Base-by-base conservation (phyloP, 2,113 vertebrate species). In the Erythrocercus mccallii region DNA sequence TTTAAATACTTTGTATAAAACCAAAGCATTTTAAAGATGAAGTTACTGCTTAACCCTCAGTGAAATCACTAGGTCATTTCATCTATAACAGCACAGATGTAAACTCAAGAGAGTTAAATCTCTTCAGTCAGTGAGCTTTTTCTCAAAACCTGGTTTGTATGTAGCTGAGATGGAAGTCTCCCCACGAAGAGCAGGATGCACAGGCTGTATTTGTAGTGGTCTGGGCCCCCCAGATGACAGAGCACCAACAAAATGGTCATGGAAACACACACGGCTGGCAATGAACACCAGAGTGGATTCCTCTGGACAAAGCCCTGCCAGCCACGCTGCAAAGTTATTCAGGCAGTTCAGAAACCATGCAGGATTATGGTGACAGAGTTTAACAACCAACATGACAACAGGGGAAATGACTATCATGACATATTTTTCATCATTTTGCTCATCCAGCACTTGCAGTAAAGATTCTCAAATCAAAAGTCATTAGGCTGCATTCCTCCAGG, bases 201-300 rank as follows among this genome's bases (percentile, higher is more conserved):
- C 1, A 3, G 9, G 5, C 10, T 23, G 4, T 24, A 35, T 61
- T 7, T 57, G 30, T 7, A 27, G 21, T 30, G 22, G 17, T 13
- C 45, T 47, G 62, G 27, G 35, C 9, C 11, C 35, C 31, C 6
- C 50, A 54, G 24, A 47, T 0, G 2, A 74, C 10, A 73, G 25
- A 50, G 11, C 15, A 2, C 14, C 53, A 33, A 22, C 0, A 0
- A 47, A 57, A 31, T 30, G 31, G 25, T 33, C 45, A 77, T 2
- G 18, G 79, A 80, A 88, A 86, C 19, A 2, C 51, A 81, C 45
- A 35, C 60, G 3, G 1, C 56, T 47, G 61, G 15, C 48, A 72
- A 7, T 18, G 31, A 87, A 57, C 25, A 12, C 2, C 53, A 2
- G 5, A n/a, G 47, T 4, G 2, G 50, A 62, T 35, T 68, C 65